These are phyloP conservation scores for Pseudolycoriella hygida DNA, from an alignment of 2,888 invertebrate genomes.

Conservation along the genomic window DNA sequence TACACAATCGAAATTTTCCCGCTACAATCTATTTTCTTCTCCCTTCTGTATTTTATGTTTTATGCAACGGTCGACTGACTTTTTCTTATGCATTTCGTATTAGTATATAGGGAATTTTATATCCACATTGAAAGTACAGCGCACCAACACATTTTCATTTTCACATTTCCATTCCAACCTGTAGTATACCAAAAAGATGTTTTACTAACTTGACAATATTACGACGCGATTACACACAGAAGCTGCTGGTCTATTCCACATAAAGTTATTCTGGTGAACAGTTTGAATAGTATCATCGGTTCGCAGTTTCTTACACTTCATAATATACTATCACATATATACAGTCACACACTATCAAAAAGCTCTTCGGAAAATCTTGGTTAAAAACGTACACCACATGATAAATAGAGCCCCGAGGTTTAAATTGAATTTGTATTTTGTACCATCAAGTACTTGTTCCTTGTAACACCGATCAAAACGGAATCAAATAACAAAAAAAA, in stretches of 20 bases:
- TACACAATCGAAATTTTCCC: too few species aligned
- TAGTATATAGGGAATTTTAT: too few species aligned
- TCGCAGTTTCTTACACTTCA: neutral
- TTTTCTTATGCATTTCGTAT: too few species aligned
- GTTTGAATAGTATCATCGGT: neutral
- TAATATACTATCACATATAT: neutral
- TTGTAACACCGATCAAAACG: neutral
- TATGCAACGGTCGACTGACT: too few species aligned
- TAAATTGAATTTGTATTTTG: constrained; percentile 6
- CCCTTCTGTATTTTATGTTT: too few species aligned
- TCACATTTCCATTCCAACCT: neutral
- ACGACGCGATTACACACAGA: neutral
- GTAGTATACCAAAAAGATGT: neutral
- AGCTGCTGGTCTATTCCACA: neutral
- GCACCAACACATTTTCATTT: too few species aligned
- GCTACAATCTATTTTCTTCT: too few species aligned
- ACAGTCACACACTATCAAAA: constrained; percentile 2
- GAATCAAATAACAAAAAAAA: too few species aligned
- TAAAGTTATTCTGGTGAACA: neutral
- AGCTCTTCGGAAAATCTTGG: constrained; percentile 4
- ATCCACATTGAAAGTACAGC: too few species aligned
- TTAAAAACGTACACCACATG: constrained; percentile 4
- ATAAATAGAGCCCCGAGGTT: constrained; percentile 7
- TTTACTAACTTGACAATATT: neutral
- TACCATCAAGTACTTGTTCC: constrained; percentile 5